Base-by-base conservation (phyloP, 2,113 vertebrate genomes). In the Centrocercus urophasianus region DNA sequence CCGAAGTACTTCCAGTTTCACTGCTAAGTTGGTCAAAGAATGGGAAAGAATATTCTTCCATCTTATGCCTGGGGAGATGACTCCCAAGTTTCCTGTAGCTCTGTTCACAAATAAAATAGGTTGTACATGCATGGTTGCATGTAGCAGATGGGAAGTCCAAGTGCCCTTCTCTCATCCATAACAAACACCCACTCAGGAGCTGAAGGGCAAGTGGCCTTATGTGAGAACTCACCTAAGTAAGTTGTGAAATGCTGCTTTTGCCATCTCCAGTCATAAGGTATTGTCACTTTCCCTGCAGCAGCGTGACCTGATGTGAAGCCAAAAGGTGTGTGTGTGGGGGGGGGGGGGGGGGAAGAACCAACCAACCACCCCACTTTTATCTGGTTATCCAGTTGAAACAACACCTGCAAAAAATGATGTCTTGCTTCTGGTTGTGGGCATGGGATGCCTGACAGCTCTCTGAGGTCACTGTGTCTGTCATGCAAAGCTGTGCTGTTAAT, bases 1-100 rank as follows among this genome's bases (percentile, higher is more conserved):
- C 22, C 52, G 34, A 89, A 76, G 42, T 72, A 32, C 34, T 83
- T 54, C 7, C 10, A 47, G 47, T 85, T 94, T 80, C 60, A 76
- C 45, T 52, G 54, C 8, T 69, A 21, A 79, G 38, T 47, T 65
- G 16, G 57, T 36, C 14, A 47, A 74, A 65, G 43, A 36, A 64
- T 5, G 15, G 8, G 43, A 52, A 59, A 57, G 34, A 54, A 1
- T 48, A 42, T 64, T 83, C 36, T 15, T 63, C 24, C 3, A 2
- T 22, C n/a, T 10, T 28, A 8, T 40, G 19, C 32, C 11, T 21
- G 16, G 10, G 42, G 24, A 82, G 6, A 20, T 59, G 76, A 34
- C 36, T 47, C 36, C 18, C 43, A 18, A n/a, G 21, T 73, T 61
- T 28, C 11, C 21, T 27, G 54, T 42, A 12, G 43, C 36, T 65